A percentile compares a stretch with the other conserved stretches of the same genome.
phyloP scores from a whole-genome alignment of 2,888 invertebrate species.

The Bugula neritina region DNA sequence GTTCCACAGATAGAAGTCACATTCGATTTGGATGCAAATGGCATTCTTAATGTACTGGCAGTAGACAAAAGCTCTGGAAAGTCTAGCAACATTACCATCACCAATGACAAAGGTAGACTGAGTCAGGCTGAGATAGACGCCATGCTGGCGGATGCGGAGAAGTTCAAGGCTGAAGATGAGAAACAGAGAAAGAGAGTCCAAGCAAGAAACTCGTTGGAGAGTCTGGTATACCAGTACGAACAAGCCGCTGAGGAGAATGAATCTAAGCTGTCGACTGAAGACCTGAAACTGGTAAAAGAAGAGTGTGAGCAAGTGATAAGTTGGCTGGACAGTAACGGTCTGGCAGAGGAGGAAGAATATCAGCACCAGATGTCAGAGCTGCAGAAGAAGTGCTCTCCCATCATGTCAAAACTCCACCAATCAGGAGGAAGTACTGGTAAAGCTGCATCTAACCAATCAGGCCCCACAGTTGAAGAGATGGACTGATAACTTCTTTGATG shows the following conservation, averaged over 20 bases:
- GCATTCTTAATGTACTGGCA: conserved; percentile 60
- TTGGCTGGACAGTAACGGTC: conserved; percentile 74
- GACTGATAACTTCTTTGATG: conserved; percentile 51
- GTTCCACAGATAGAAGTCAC: conserved; percentile 61
- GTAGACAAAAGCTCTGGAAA: conserved; percentile 71
- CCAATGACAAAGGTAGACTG: conserved; percentile 77
- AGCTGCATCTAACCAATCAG: conserved; percentile 36
- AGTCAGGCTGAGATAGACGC: conserved; percentile 80
- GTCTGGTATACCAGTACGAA: conserved; percentile 53
- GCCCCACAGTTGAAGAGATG: conserved; percentile 61
- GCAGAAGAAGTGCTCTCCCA: conserved; percentile 69
- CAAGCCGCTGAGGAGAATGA: conserved; percentile 60
- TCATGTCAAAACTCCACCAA: conserved; percentile 62
- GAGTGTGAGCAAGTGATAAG: conserved; percentile 61
- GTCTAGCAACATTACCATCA: conserved; percentile 74
- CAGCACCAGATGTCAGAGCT: conserved; percentile 71
- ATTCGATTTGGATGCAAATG: conserved; percentile 80
- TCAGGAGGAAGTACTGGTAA: conserved; percentile 8
- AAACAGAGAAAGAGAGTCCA: conserved; percentile 40
- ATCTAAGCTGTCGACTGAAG: conserved; percentile 60
- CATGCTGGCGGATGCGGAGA: conserved; percentile 54
- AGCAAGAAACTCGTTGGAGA: conserved; percentile 42
- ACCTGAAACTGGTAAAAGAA: conserved; percentile 64
- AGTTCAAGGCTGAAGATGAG: conserved; percentile 45
- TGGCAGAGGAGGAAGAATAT: conserved; percentile 70